phyloP scores from a whole-genome alignment of 2,113 vertebrate genomes.

The Neolamprologus toae region DNA sequence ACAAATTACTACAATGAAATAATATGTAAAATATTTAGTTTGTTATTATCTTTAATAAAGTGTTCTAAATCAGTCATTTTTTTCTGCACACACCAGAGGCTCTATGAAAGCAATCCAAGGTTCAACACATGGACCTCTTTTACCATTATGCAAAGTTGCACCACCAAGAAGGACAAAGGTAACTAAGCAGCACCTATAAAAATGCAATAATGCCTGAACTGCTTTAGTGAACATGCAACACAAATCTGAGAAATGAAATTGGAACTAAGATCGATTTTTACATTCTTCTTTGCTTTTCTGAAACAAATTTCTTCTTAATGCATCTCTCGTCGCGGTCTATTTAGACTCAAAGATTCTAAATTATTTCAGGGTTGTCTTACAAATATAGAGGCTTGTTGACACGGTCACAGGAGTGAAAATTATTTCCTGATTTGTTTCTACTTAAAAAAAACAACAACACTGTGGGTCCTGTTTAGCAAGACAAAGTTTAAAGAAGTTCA shows the following conservation, averaged over 20 bases:
- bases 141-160: neutral
- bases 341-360: neutral
- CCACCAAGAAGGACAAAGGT: conserved; percentile 1
- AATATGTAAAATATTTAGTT: neutral
- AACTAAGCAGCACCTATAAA: neutral
- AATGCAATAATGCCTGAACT: neutral
- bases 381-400: neutral
- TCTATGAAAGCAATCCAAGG: neutral
- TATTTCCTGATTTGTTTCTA: neutral
- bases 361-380: neutral
- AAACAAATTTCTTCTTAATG: neutral
- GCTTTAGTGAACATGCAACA: neutral
- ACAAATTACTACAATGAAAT: neutral
- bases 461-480: neutral
- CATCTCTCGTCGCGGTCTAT: neutral
- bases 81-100: neutral
- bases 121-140: neutral
- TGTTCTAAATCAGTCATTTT: neutral
- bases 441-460: rapidly evolving
- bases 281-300: neutral
- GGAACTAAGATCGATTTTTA: neutral
- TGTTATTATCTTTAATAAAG: neutral
- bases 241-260: neutral
- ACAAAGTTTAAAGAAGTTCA: neutral
- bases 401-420: neutral